Conservation (phyloP, 1,140 invertebrate species). For the Pantala flavescens region DNA sequence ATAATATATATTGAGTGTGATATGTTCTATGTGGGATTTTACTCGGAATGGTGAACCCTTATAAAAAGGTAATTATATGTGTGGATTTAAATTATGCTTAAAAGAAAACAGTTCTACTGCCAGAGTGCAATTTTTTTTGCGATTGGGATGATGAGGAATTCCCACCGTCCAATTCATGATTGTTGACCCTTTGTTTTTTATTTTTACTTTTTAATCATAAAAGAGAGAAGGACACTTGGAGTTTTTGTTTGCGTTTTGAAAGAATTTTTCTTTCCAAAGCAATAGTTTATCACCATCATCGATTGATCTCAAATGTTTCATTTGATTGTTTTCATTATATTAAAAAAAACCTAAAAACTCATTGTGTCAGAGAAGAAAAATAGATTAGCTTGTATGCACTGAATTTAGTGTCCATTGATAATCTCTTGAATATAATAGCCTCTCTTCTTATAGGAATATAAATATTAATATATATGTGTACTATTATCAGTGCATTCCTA, state of each 20-base stretch:
- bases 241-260: background rate
- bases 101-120: background rate
- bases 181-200: slow-evolving; percentile 3
- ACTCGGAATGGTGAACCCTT: slow-evolving; percentile 7
- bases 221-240: background rate
- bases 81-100: slow-evolving; percentile 4
- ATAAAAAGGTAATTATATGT: background rate
- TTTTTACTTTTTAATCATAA: background rate
- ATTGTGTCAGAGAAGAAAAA: slow-evolving; percentile 6
- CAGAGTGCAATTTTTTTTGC: background rate
- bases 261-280: background rate
- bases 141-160: background rate
- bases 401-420: background rate
- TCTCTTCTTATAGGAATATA: slow-evolving; percentile 9
- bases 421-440: background rate
- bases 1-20: background rate
- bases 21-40: slow-evolving; percentile 10
- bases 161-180: background rate
- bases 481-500: slow-evolving; percentile 3
- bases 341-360: background rate
- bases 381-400: slow-evolving; percentile 6
- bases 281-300: background rate
- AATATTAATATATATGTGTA: slow-evolving; percentile 11
- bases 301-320: slow-evolving; percentile 7
- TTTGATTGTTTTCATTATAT: background rate